Conservation (phyloP, 1,140 invertebrate species). For the Pemphigus obesinymphae region DNA sequence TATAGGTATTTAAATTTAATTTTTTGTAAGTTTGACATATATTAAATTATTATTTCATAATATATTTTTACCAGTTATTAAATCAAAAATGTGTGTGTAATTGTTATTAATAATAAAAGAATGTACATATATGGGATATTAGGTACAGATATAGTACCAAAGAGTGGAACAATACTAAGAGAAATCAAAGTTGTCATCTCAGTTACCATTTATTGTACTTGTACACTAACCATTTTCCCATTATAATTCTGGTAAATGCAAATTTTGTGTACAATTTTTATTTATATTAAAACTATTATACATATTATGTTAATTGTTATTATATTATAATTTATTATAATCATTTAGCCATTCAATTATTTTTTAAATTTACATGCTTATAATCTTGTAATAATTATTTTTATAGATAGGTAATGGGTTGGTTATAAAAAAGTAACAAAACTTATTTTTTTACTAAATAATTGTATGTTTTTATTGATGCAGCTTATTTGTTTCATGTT, state of each 20-base stretch:
- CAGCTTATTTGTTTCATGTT: constrained; percentile 7
- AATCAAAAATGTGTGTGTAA: background rate
- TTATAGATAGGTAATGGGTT: background rate
- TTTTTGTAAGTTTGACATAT: background rate
- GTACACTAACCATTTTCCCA: constrained; percentile 13
- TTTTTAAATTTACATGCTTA: background rate
- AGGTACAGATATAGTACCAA: constrained; percentile 20
- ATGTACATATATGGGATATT: background rate
- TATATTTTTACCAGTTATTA: background rate
- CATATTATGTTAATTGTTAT: constrained; percentile 8
- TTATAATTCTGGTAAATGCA: constrained; percentile 7
- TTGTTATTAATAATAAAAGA: background rate
- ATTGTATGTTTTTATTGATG: constrained; percentile 11
- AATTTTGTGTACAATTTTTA: background rate
- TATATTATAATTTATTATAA: background rate
- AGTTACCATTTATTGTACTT: constrained; percentile 28
- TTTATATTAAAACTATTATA: background rate
- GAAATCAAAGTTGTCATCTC: constrained; percentile 33
- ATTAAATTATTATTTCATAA: background rate
- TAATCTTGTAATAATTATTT: constrained; percentile 16
- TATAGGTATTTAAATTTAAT: background rate
- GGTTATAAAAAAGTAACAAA: background rate
- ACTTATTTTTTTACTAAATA: constrained; percentile 1
- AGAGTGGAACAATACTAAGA: constrained; percentile 12
- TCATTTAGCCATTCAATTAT: background rate